Conservation (phyloP, 2,797 vertebrate species). For the Salmo trutta region DNA sequence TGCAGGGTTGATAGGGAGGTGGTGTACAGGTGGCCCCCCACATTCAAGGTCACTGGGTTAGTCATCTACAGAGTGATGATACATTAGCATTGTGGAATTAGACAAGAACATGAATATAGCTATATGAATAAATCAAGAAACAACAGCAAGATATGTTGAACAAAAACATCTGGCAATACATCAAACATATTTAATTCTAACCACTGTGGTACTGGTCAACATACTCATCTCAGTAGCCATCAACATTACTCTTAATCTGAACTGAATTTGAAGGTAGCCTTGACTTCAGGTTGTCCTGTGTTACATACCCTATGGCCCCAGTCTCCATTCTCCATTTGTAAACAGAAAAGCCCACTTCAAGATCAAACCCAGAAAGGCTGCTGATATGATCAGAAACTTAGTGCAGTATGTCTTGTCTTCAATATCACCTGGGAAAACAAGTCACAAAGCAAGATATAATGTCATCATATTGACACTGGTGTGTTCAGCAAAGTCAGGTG, state of each 20-base stretch:
- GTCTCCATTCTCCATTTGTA: slow-evolving; percentile 98
- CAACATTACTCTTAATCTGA: neutral
- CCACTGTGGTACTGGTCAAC: neutral
- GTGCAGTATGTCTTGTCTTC: slow-evolving; percentile 32
- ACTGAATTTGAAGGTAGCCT: neutral
- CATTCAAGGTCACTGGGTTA: slow-evolving; percentile 96
- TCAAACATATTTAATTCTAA: neutral
- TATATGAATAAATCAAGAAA: neutral
- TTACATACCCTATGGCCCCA: slow-evolving; percentile 92
- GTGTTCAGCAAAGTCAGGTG: neutral
- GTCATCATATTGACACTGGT: slow-evolving; percentile 2
- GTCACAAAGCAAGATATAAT: neutral
- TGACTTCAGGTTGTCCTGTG: neutral
- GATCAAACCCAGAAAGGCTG: slow-evolving; percentile 55
- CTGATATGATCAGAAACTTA: slow-evolving; percentile 10
- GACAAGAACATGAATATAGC: neutral
- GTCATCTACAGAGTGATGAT: slow-evolving; percentile 80
- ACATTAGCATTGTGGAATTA: neutral
- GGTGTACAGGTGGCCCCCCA: slow-evolving; percentile 95
- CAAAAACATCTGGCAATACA: neutral
- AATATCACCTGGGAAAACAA: slow-evolving; percentile 43
- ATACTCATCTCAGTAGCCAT: neutral
- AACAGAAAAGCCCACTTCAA: slow-evolving; percentile 55
- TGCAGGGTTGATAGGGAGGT: slow-evolving; percentile 95
- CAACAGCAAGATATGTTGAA: neutral